Conservation (phyloP, 1,140 invertebrate species). For the Achroia grisella region DNA sequence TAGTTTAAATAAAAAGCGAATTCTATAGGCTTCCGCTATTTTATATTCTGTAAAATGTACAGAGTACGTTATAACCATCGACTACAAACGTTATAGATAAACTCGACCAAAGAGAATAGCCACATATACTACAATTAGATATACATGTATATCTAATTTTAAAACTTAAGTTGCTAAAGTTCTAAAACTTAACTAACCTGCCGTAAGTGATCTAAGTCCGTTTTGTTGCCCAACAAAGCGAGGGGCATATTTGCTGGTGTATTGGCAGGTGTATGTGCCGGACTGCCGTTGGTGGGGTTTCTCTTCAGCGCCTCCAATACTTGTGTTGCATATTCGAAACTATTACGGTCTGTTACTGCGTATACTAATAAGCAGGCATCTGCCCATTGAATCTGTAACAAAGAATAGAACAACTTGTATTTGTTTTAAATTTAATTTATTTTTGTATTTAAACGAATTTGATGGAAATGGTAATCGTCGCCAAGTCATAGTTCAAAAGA, state of each 20-base stretch:
- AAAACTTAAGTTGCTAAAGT: too few relatives aligned
- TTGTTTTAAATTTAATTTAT: not conserved
- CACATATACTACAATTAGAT: too few relatives aligned
- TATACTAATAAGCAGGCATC: slow-evolving; percentile 87
- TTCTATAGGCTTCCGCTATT: too few relatives aligned
- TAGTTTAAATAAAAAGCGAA: too few relatives aligned
- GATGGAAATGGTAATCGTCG: too few relatives aligned
- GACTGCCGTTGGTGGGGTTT: slow-evolving; percentile 45
- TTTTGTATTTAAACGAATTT: too few relatives aligned
- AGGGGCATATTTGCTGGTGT: slow-evolving; percentile 70
- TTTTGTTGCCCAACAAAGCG: slow-evolving; percentile 83
- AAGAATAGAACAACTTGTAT: slow-evolving; percentile 11
- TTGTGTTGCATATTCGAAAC: slow-evolving; percentile 80
- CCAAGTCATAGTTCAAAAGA: too few relatives aligned
- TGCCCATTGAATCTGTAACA: slow-evolving; percentile 80
- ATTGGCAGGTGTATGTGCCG: slow-evolving; percentile 35
- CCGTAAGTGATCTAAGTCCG: slow-evolving; percentile 84
- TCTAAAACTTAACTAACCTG: slow-evolving; percentile 69
- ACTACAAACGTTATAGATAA: too few relatives aligned
- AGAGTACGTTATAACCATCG: too few relatives aligned
- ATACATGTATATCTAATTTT: too few relatives aligned
- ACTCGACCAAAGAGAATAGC: too few relatives aligned
- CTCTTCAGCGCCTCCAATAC: slow-evolving; percentile 76
- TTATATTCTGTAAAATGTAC: too few relatives aligned
- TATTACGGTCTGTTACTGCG: slow-evolving; percentile 82